Percentiles rank a stretch among this genome's conserved stretches.
These are phyloP conservation scores for Sisyra nigra DNA, from an alignment of 2,888 invertebrate genomes.

Conservation along the genomic window DNA sequence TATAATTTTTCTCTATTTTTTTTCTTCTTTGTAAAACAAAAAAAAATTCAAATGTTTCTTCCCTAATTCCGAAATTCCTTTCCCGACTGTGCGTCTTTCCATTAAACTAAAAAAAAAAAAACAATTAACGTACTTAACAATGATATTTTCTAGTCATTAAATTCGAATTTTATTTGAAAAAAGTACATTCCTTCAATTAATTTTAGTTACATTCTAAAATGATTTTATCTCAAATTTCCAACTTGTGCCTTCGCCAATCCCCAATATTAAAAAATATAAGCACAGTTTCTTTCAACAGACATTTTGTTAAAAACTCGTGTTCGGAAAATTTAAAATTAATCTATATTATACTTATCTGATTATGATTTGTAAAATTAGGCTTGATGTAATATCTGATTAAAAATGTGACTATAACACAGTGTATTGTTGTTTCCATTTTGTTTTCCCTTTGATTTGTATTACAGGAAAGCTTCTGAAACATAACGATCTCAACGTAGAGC, in stretches of 20 bases:
- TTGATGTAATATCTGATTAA: conserved; percentile 7
- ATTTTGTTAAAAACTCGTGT: not conserved
- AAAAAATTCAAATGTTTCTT: no score
- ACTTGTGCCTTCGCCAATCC: conserved; percentile 13
- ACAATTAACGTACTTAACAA: not conserved
- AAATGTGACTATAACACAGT: not conserved
- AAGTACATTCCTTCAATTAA: not conserved
- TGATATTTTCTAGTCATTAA: not conserved
- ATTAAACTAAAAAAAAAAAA: not conserved
- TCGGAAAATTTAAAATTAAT: conserved; percentile 3
- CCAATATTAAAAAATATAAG: conserved; percentile 4
- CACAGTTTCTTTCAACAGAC: conserved; percentile 6
- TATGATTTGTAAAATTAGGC: conserved; percentile 5
- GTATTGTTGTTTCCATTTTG: no score
- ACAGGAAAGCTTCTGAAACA: no score
- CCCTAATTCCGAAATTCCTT: not conserved
- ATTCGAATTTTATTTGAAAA: not conserved
- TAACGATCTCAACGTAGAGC: no score
- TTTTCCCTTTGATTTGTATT: no score
- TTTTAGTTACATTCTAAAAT: not conserved
- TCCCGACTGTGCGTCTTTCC: not conserved
- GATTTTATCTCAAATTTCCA: conserved; percentile 10
- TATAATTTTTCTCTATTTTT: no score
- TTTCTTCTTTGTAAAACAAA: no score
- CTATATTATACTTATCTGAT: conserved; percentile 5